Evolutionary conservation across 2,797 vertebrate genomes (phyloP), one percentile per base, ranked within the genome.

Genomic region (Chromobotia macracanthus): DNA sequence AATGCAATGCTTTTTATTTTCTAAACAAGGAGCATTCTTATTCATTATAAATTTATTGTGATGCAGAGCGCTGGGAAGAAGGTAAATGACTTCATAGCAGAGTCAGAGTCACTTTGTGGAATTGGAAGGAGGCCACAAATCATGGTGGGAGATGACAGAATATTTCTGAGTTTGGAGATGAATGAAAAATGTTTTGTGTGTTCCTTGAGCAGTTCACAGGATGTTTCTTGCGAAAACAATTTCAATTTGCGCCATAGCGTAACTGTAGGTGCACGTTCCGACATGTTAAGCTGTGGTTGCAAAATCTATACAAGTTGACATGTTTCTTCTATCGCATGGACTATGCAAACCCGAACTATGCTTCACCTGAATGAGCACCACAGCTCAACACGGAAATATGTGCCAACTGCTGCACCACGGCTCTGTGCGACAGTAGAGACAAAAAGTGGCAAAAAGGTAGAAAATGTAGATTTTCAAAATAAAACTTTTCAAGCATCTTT

Each of bases 21-120:
- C 85, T 28, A 77, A 76, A 83, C 80, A 71, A 75, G 61, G 44
- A 75, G 78, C 18, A 50, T 86, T 80, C 81, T 87, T 89, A 86
- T 83, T 87, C 85, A 88, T 89, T 82, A 90, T 84, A 71, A 75
- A 86, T 90, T 90, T 92, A 92, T 89, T 84, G 83, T 85, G 83
- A 87, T 58, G 83, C 84, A 78, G 67, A 73, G 64, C 75, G 68
- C 74, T 82, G 72, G 84, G 87, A 85, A 89, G 83, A 82, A 73
- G 83, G 75, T 88, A 85, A 75, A 82, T 86, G 86, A 79, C 80
- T 82, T 65, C 81, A 81, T 73, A 80, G 82, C 84, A 77, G 31
- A 31, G 31, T 31, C 31, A 5, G 56, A 86, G 66, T 86, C 53
- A 41, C 48, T 83, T 86, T 81, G 80, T 74, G 70, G 46, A 76